phyloP scores from a whole-genome alignment of 2,888 invertebrate species.

The Eupelmus urozonus region DNA sequence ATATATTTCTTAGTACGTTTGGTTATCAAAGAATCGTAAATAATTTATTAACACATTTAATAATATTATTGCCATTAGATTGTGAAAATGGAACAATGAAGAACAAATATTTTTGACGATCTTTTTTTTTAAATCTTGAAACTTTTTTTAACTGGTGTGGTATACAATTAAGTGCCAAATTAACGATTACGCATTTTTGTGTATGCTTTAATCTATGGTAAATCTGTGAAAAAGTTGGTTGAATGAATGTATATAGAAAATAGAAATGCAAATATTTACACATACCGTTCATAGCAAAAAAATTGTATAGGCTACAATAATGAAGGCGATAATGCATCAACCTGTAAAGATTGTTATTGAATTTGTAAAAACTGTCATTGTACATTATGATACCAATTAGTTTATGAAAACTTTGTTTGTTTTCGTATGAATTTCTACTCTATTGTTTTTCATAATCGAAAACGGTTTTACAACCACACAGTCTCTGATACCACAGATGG shows the following conservation, averaged over 20 bases:
- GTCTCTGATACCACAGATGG: too few relatives aligned
- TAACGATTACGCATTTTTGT: constrained; percentile 3
- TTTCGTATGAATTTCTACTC: too few relatives aligned
- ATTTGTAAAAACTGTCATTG: constrained; percentile 15
- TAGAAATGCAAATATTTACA: not conserved
- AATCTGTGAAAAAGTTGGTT: not conserved
- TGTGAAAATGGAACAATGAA: constrained; percentile 28
- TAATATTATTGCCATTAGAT: constrained; percentile 11
- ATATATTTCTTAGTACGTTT: too few relatives aligned
- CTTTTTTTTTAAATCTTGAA: constrained; percentile 26
- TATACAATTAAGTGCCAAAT: constrained; percentile 54
- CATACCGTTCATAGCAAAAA: not conserved
- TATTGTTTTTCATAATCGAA: too few relatives aligned
- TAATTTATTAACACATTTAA: constrained; percentile 43
- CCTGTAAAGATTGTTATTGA: constrained; percentile 40
- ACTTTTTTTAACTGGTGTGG: not conserved
- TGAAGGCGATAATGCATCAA: not conserved
- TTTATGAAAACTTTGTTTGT: too few relatives aligned
- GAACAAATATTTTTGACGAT: constrained; percentile 44
- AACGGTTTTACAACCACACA: too few relatives aligned
- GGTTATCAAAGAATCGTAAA: too few relatives aligned
- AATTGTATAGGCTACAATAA: too few relatives aligned
- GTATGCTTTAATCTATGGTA: not conserved
- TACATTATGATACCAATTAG: too few relatives aligned
- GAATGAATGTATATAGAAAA: constrained; percentile 44